These are phyloP conservation scores for Ifrita kowaldi DNA, from an alignment of 2,113 vertebrate species.

Conservation along the genomic window DNA sequence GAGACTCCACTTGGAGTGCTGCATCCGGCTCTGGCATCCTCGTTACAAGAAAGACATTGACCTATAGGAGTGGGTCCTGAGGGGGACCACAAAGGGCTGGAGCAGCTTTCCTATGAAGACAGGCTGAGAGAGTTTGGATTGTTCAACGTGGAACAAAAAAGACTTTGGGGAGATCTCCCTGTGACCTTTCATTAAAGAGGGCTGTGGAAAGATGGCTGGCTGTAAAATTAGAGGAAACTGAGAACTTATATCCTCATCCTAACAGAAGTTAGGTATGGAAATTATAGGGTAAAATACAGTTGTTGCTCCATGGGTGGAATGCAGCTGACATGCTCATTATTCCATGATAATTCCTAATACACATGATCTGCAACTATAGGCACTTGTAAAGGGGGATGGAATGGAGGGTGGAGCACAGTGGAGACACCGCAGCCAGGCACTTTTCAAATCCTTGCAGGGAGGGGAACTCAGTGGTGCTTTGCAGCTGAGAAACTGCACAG, in stretches of 20 bases:
- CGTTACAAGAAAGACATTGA: neutral
- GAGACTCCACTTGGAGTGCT: neutral
- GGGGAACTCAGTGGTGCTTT: accelerated
- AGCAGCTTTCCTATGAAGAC: neutral
- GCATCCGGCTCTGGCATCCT: neutral
- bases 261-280: neutral
- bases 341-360: too few relatives aligned
- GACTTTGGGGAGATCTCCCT: neutral
- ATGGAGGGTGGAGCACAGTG: neutral
- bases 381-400: neutral
- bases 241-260: neutral
- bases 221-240: neutral
- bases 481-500: neutral
- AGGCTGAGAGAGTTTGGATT: neutral
- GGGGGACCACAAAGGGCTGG: neutral
- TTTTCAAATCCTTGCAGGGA: neutral
- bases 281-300: neutral
- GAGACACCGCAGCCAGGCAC: accelerated
- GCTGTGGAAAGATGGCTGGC: neutral
- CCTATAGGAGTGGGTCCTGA: neutral
- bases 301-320: neutral
- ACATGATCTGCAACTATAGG: neutral
- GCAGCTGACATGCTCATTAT: neutral
- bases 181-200: neutral
- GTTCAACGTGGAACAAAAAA: neutral